Evolutionary conservation across 2,888 invertebrate species (phyloP).

Genomic region (Seira musarum): DNA sequence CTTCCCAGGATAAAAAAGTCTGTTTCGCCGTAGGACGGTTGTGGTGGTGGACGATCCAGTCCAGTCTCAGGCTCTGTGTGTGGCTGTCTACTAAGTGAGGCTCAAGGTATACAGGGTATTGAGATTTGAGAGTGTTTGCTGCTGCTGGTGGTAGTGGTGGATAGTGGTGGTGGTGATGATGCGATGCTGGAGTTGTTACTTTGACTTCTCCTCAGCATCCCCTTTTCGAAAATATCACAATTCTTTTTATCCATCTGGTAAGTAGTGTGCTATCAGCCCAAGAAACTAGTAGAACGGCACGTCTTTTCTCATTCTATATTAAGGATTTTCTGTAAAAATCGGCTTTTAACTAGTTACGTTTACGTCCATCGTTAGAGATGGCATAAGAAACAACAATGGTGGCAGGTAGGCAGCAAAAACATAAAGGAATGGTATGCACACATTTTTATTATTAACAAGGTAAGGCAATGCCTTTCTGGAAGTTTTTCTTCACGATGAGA

Average conservation of each 20-base stretch:
- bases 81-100: conserved; percentile 58
- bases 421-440: background rate
- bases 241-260: conserved; percentile 14
- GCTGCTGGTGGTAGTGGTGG: too few species aligned
- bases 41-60: conserved; percentile 41
- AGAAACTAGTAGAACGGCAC: conserved; percentile 40
- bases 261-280: conserved; percentile 25
- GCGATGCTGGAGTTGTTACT: background rate
- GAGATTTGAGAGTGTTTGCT: too few species aligned
- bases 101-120: conserved; percentile 33
- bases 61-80: conserved; percentile 48
- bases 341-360: conserved; percentile 53
- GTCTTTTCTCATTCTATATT: conserved; percentile 44
- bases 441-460: conserved; percentile 4
- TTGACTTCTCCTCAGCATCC: too few species aligned
- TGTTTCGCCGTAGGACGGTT: conserved; percentile 58
- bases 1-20: conserved; percentile 48
- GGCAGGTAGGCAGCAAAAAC: conserved; percentile 44
- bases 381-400: conserved; percentile 51
- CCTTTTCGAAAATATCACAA: conserved; percentile 3
- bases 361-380: conserved; percentile 29
- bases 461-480: conserved; percentile 51
- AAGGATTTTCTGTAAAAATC: conserved; percentile 46
- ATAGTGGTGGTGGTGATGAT: conserved; percentile 23
- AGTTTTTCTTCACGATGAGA: conserved; percentile 33